Conservation (phyloP, 2,888 invertebrate genomes). For the Dermolepida albohirtum region DNA sequence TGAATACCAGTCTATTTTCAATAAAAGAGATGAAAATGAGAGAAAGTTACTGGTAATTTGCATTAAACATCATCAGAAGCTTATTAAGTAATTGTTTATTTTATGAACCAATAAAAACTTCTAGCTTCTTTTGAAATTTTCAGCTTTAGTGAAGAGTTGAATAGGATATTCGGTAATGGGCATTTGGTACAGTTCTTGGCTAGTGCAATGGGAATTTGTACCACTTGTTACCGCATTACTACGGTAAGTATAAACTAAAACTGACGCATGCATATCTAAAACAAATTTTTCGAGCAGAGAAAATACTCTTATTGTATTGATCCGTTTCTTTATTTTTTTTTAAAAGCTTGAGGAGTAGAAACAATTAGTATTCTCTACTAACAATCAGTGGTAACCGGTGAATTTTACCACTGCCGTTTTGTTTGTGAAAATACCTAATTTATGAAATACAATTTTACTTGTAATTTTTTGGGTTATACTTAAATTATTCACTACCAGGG, state of each 20-base stretch:
- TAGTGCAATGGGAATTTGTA: conserved; percentile 47
- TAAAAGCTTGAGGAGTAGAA: no score
- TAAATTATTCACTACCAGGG: no score
- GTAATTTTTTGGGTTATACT: no score
- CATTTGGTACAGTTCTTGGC: conserved; percentile 46
- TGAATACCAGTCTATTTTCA: not conserved
- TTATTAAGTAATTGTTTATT: conserved; percentile 41
- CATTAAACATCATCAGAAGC: conserved; percentile 46
- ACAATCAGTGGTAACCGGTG: no score
- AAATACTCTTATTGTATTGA: no score
- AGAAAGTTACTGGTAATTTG: conserved; percentile 41
- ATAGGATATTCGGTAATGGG: conserved; percentile 45
- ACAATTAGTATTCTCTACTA: no score
- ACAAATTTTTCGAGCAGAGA: no score
- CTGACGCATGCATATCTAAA: no score
- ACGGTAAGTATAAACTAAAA: conserved; percentile 9
- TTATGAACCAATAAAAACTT: not conserved
- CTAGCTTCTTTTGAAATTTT: not conserved
- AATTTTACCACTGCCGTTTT: no score
- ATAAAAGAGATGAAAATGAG: conserved; percentile 18
- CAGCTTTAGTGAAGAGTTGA: conserved; percentile 44
- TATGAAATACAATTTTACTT: no score
- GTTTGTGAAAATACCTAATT: no score
- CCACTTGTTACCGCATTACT: conserved; percentile 46
- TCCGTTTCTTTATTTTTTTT: no score